Evolutionary conservation across 2,113 vertebrate genomes (phyloP).

Genomic region (Bombycilla garrulus): DNA sequence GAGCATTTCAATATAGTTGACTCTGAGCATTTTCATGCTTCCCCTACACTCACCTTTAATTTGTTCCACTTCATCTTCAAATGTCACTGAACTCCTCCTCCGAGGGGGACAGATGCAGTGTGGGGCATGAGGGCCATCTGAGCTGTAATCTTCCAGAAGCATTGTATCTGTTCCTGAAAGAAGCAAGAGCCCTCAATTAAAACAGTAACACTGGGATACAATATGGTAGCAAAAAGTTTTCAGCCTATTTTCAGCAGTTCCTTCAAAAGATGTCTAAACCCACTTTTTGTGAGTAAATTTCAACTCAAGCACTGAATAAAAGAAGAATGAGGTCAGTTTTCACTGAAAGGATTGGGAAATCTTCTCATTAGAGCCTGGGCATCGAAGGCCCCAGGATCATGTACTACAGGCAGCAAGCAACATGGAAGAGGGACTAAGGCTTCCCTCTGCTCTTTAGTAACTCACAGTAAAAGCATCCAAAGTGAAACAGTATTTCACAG

Average conservation of each 20-base stretch:
- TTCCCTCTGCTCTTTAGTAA: neutral
- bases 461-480: neutral
- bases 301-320: neutral
- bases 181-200: neutral
- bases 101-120: conserved; percentile 75
- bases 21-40: neutral
- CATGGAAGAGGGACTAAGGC: neutral
- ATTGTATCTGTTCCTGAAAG: conserved; percentile 90
- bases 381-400: accelerated
- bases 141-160: conserved; percentile 88
- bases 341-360: neutral
- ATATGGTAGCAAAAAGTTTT: neutral
- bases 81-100: conserved; percentile 93
- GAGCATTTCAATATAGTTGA: neutral
- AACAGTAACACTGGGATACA: neutral
- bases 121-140: conserved; percentile 73
- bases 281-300: neutral
- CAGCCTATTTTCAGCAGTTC: neutral
- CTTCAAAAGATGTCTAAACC: neutral
- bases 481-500: neutral
- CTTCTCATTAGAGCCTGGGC: neutral
- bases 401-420: neutral
- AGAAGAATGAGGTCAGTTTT: neutral
- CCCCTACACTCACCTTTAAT: conserved; percentile 82
- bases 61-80: conserved; percentile 93